Percentiles rank a stretch among this genome's conserved stretches.
phyloP scores from a whole-genome alignment of 35 echinoderm and acorn worm species.

The Heliocidaris erythrogramma region DNA sequence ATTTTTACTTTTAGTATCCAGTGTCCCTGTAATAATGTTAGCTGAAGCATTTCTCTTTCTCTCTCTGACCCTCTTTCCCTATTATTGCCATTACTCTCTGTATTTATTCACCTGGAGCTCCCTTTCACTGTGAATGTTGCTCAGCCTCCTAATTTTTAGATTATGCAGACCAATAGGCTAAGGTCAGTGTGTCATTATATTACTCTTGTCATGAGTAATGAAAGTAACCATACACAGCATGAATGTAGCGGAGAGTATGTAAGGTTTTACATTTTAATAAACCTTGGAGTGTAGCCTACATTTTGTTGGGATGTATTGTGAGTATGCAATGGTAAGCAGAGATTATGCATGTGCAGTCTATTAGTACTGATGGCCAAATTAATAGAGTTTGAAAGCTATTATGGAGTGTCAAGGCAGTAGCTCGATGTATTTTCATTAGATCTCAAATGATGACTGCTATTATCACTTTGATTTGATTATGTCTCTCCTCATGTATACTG shows the following conservation, averaged over 20 bases:
- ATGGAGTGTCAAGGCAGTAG: not conserved
- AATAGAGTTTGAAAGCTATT: not conserved
- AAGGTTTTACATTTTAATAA: not conserved
- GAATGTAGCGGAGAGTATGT: not conserved
- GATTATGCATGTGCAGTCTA: not conserved
- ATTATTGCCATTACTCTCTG: not conserved
- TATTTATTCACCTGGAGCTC: not conserved
- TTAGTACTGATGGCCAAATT: not conserved
- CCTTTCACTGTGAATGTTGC: not conserved
- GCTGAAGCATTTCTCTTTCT: not conserved
- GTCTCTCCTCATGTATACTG: no score
- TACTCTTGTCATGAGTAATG: not conserved
- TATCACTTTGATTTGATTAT: not conserved
- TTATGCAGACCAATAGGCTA: not conserved
- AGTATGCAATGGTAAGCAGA: no score
- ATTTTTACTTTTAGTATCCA: not conserved
- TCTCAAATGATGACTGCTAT: not conserved
- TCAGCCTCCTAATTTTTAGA: not conserved
- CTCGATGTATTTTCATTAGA: not conserved
- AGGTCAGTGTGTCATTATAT: not conserved
- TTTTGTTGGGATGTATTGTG: no score
- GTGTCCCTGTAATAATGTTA: not conserved
- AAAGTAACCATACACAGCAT: not conserved
- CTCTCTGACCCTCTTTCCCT: not conserved
- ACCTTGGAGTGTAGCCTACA: not conserved